Evolutionary conservation across 2,113 vertebrate species (phyloP).

Genomic region (Thamnophis sirtalis): DNA sequence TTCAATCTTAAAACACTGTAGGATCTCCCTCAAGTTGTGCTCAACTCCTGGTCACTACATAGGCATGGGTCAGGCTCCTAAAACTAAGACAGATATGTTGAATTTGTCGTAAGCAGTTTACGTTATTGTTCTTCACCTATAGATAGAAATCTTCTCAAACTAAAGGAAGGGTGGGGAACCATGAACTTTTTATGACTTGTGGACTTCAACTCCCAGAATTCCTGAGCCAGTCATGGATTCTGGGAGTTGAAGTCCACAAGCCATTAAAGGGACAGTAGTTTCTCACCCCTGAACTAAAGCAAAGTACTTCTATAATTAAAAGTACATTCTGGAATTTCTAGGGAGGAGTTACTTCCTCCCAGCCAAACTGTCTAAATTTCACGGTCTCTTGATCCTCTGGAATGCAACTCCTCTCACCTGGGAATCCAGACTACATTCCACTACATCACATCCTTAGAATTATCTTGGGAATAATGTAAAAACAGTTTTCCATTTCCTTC

Average conservation of each 20-base stretch:
- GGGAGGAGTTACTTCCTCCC: background rate
- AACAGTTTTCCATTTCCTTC: background rate
- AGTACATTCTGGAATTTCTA: background rate
- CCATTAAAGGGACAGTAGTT: background rate
- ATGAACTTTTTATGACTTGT: background rate
- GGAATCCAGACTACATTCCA: no score
- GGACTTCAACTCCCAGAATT: background rate
- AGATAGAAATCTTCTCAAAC: background rate
- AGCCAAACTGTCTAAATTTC: background rate
- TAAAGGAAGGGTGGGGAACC: background rate
- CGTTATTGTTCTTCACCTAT: background rate
- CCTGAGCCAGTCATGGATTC: background rate
- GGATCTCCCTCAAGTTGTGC: background rate
- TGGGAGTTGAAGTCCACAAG: background rate
- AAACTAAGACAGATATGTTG: background rate
- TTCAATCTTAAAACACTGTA: background rate
- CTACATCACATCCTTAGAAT: no score
- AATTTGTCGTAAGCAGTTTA: background rate
- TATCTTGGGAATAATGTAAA: background rate
- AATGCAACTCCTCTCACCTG: no score
- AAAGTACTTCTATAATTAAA: no score
- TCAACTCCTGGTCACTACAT: background rate
- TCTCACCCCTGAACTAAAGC: no score
- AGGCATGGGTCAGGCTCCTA: background rate
- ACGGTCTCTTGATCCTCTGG: no score